Evolutionary conservation across 2,113 vertebrate species (phyloP), one percentile per base, ranked within the genome.

Genomic region (Oenanthe oenanthe): DNA sequence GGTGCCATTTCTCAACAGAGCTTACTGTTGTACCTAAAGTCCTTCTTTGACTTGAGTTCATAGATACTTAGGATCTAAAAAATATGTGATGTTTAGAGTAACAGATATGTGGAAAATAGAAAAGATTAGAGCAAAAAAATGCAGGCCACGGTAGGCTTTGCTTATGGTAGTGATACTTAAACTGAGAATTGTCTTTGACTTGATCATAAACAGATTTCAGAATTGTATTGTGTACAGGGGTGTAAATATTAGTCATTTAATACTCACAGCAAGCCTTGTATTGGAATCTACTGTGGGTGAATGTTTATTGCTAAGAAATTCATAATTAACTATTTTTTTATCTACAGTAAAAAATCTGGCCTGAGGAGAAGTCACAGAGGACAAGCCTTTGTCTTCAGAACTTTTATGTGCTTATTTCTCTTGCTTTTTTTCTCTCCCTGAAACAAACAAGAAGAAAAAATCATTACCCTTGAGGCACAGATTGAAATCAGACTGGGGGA

Each of bases 401-500:
- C 16, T 65, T 79, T 8, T 7, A 12, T 45, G 13, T 85, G 38
- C 32, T 83, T 65, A 17, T 53, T 85, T 75, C 12, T 83, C 34
- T 78, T 56, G n/a, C 20, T 31, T 65, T 47, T 56, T 67, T 16
- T 36, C 32, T 76, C 63, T 63, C 50, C 67, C 47, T 29, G 75
- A 83, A 91, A 26, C 32, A 84, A 74, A 42, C 47, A 60, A 50
- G 38, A 36, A 86, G 38, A 38, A 80, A 60, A 73, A 60, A 29
- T 60, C 10, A 14, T 45, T 60, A 53, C 29, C 26, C 76, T 92
- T 89, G 38, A 95, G 81, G 36, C 61, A 83, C 17, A 94, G 36
- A 53, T 89, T 96, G 79, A 92, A 93, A 87, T 97, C 87, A 72
- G 40, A 26, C 81, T 62, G 86, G 38, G 86, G 36, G 51, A 22